Evolutionary conservation across 2,797 vertebrate species (phyloP), one percentile per base, ranked within the genome.

Genomic region (Cottoperca gobio): DNA sequence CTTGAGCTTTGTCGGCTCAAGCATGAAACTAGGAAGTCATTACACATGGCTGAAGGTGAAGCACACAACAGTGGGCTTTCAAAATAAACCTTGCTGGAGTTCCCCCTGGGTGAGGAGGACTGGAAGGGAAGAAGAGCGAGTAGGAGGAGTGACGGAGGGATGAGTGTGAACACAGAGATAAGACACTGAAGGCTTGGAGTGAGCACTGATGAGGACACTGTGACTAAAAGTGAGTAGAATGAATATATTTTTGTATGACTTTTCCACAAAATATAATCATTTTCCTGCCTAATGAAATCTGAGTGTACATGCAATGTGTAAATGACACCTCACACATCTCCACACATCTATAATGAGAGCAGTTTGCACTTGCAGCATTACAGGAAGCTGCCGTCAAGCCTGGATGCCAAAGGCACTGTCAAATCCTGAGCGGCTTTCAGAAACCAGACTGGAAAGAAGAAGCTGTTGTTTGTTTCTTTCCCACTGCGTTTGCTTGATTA

Each of bases 141-240:
- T 8, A 31, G 76, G 79, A 70, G 69, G 73, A 54, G 58, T 16
- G 49, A 70, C 12, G 6, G 43, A 69, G 48, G 69, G 54, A 53
- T 68, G 57, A 40, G 58, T n/a, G 37, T 67, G 62, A 70, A 63
- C 66, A 49, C 49, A 58, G 26, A 70, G 45, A 71, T 19, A 17
- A 76, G 48, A 66, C 33, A 2, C 42, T 53, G 19, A 79, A 17
- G 48, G 42, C 28, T 73, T 11, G 23, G 58, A 72, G 52, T 17
- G 69, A 62, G 28, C 28, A 3, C 84, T 63, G 73, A 50, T 39
- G 62, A 82, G 60, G 78, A 84, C 68, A 1, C 70, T 5, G 28
- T 21, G 3, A 16, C 40, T 52, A 10, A 14, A 74, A 73, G 89
- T 91, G 59, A 89, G 91, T 89, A 78, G 33, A 75, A 33, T n/a